Evolutionary conservation across 2,888 invertebrate genomes (phyloP), one percentile per base, ranked within the genome.

Genomic region (Zeuzera pyrina): DNA sequence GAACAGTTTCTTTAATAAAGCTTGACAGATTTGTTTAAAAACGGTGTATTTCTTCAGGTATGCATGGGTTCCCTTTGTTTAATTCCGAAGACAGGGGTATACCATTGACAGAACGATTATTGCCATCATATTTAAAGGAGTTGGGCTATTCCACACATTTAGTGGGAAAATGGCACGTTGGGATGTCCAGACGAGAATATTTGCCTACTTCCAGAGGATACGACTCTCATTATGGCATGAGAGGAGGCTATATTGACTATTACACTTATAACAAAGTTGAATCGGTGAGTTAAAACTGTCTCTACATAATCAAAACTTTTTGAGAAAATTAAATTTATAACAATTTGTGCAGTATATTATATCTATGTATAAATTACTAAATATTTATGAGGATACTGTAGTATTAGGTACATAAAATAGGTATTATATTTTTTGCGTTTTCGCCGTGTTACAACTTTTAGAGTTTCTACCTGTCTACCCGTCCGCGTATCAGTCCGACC

Each of bases 91-190:
- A 79, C 36, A 62, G 83, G 14, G 84, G 79, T 2, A 78, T 84
- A 36, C 84, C 84, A 0, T 34, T 77, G 15, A 77, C 83, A 12
- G 87, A 88, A 57, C 85, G 85, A 3, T 57, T 88, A 1, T 52
- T 88, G n/a, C 87, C 88, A 1, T 77, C 88, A 49, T 88, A 90
- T 57, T 62, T 94, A 38, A 85, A 85, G 49, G 81, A 79, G 16
- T 54, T 86, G 35, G 93, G 93, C 0, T 97, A 96, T 69, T 68
- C 79, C 3, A 94, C 94, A 0, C 90, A 93, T 61, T 85, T 94
- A 15, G 87, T 97, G 6, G 97, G 97, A 12, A 97, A 97, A 79
- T 97, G 96, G 96, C 91, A 93, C 62, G 86, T 96, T 36, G 96
- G 96, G 1, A 93, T 90, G 79, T 90, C 88, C 41, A 83, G 85